Conservation (phyloP, 1,140 invertebrate genomes). For the Stegodyphus mimosarum region DNA sequence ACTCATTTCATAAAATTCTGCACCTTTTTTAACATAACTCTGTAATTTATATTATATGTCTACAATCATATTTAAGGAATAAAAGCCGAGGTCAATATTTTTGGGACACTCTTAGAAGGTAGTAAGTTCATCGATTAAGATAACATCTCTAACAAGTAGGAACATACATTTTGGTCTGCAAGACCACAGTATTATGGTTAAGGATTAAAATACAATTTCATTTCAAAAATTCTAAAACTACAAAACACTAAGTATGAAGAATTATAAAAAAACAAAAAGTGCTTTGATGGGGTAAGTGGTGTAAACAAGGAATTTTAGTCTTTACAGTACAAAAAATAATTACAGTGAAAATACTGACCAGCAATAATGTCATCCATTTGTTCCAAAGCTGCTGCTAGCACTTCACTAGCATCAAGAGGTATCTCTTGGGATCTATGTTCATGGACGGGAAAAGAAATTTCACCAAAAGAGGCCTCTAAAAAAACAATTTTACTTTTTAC, state of each 20-base stretch:
- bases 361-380: constrained; percentile 94
- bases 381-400: constrained; percentile 87
- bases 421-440: neutral
- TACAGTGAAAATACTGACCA: constrained; percentile 70
- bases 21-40: too few species aligned
- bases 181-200: too few species aligned
- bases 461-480: constrained; percentile 5
- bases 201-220: too few species aligned
- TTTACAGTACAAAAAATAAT: neutral
- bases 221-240: neutral
- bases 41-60: too few species aligned
- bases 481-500: too few species aligned
- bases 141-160: too few species aligned
- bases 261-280: neutral
- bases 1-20: too few species aligned
- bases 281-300: neutral
- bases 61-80: too few species aligned
- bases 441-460: neutral
- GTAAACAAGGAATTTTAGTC: neutral
- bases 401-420: constrained; percentile 80
- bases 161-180: too few species aligned
- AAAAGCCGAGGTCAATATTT: too few species aligned
- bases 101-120: too few species aligned
- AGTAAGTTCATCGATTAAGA: too few species aligned
- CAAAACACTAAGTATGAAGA: neutral